Conservation (phyloP, 2,113 vertebrate species). For the Coreoperca whiteheadi region DNA sequence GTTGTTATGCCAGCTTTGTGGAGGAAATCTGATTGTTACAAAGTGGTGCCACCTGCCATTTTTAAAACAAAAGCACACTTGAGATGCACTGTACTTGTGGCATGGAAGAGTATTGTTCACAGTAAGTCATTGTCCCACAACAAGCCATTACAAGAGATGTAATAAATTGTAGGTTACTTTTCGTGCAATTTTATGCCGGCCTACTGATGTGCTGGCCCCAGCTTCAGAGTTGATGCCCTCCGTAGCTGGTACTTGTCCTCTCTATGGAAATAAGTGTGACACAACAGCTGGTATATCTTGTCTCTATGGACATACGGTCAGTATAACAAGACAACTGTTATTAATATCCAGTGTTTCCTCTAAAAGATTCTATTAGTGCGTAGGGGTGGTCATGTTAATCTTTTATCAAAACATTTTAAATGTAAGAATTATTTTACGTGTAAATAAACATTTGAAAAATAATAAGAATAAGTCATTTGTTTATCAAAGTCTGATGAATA, state of each 20-base stretch:
- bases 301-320: conserved; percentile 27
- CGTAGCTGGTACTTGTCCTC: conserved; percentile 75
- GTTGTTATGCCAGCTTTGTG: conserved; percentile 42
- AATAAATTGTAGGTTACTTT: conserved; percentile 81
- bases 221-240: conserved; percentile 75
- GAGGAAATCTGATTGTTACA: neutral
- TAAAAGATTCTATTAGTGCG: neutral
- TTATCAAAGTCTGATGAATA: neutral
- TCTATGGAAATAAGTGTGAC: conserved; percentile 80
- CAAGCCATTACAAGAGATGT: conserved; percentile 67
- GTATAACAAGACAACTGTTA: conserved; percentile 32
- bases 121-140: conserved; percentile 66
- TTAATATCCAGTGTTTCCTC: conserved; percentile 50
- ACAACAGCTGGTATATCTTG: conserved; percentile 61
- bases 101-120: conserved; percentile 37
- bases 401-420: neutral
- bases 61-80: conserved; percentile 1
- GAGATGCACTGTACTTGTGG: conserved; percentile 13
- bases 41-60: conserved; percentile 9
- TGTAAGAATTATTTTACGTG: neutral
- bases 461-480: too few species aligned
- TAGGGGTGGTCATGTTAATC: neutral
- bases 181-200: conserved; percentile 73
- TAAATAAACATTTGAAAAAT: neutral
- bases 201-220: conserved; percentile 74